Evolutionary conservation across 2,797 vertebrate species (phyloP), one percentile per base, ranked within the genome.

Genomic region (Furcifer pardalis): DNA sequence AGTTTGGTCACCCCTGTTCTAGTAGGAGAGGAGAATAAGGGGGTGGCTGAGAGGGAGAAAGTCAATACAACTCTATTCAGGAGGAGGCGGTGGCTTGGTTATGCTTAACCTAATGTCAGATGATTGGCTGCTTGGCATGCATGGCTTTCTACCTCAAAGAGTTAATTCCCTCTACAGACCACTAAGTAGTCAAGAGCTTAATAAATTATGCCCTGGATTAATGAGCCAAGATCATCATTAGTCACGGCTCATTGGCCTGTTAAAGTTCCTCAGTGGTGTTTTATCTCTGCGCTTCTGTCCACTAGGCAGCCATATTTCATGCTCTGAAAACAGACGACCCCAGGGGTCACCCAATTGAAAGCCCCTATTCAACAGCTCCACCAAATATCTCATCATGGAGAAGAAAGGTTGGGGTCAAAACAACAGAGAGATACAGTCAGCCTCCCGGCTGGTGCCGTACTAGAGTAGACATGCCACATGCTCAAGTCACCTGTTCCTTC

Each of bases 221-320:
- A 97, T 97, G 96, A 96, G 96, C 96, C 95, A 88, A 94, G 95
- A 96, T 97, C 96, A 95, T 96, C 96, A 97, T 98, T 97, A 97
- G 97, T 97, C 96, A 97, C 93, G 94, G 95, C 95, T 97, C 95
- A 96, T 96, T 96, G 96, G 96, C 95, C 93, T 95, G 94, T 95
- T 96, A 96, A 95, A 96, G 96, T 97, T 97, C 96, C 94, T 95
- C 95, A 87, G 88, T 86, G 69, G 88, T 71, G 94, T 95, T 95
- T 95, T 95, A 92, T 95, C 95, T 93, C 90, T 90, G 3, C 84
- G 94, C 94, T 95, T 92, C 95, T 91, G 95, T 87, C 94, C 92
- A 89, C 95, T 94, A 84, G 92, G 94, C 94, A 35, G 94, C 95
- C 96, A 96, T 97, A 97, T 97, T 97, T 97, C 96, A 97, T 95